Evolutionary conservation across 2,113 vertebrate genomes (phyloP).

Genomic region (Anthoscopus minutus): DNA sequence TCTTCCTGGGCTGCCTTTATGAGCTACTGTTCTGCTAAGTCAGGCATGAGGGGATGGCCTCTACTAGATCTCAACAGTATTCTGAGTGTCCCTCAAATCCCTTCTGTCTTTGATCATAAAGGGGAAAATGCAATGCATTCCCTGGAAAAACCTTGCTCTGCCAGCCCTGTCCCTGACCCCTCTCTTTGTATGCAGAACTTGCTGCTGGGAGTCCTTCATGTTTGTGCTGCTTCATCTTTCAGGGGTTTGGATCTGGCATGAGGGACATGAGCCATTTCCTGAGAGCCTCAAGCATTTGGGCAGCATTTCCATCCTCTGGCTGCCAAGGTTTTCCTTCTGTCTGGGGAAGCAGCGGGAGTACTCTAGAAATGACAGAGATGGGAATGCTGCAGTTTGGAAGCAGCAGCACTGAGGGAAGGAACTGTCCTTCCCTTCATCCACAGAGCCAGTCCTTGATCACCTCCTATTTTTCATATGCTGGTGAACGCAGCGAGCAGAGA

Average conservation of each 20-base stretch:
- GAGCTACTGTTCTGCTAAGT: background rate
- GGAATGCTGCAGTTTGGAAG: background rate
- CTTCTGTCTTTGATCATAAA: background rate
- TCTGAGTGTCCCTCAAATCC: background rate
- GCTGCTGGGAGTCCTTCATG: background rate
- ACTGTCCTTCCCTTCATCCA: background rate
- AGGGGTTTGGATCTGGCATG: background rate
- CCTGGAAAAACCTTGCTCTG: background rate
- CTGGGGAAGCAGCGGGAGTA: background rate
- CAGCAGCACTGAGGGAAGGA: background rate
- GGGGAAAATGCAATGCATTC: background rate
- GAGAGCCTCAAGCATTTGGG: background rate
- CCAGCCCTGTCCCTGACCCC: background rate
- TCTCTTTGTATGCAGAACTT: background rate
- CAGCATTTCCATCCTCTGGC: background rate
- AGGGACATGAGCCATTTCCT: accelerated
- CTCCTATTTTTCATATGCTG: background rate
- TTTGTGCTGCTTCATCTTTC: background rate
- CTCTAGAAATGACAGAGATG: background rate
- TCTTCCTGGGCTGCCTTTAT: background rate
- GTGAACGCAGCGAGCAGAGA: background rate
- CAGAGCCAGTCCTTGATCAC: background rate
- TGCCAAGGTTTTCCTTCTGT: background rate
- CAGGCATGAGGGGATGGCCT: background rate
- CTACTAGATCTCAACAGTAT: background rate